Percentiles rank a stretch among this genome's conserved stretches.
These are phyloP conservation scores for Nephotettix cincticeps DNA, from an alignment of 1,140 invertebrate species.

Conservation along the genomic window DNA sequence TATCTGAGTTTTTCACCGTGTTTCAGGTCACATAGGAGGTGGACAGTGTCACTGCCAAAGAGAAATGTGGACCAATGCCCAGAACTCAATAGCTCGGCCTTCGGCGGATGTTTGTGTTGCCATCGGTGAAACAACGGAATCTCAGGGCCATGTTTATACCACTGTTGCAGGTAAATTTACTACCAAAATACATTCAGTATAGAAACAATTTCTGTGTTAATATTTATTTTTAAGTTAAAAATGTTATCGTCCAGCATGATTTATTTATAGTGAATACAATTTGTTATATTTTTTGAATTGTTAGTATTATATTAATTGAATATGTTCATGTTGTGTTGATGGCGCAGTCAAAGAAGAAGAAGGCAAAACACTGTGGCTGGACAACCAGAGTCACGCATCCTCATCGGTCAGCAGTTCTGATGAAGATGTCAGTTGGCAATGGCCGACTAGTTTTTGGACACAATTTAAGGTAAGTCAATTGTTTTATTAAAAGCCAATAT, in stretches of 20 bases:
- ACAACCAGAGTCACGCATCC: constrained; percentile 70
- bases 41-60: constrained; percentile 38
- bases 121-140: constrained; percentile 38
- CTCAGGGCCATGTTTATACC: constrained; percentile 40
- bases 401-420: constrained; percentile 59
- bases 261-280: no score
- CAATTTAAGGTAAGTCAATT: constrained; percentile 66
- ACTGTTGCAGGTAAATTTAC: constrained; percentile 38
- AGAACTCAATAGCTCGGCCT: constrained; percentile 32
- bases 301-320: no score
- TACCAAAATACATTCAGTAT: no score
- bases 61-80: constrained; percentile 36
- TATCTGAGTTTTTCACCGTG: not conserved
- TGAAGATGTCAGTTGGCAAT: constrained; percentile 60
- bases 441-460: constrained; percentile 80
- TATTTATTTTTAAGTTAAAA: no score
- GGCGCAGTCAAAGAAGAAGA: constrained; percentile 60
- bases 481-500: no score
- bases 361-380: constrained; percentile 69
- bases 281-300: no score
- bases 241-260: no score
- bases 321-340: no score
- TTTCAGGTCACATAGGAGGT: constrained; percentile 27
- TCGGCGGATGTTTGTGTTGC: constrained; percentile 38
- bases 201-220: no score